Conservation (phyloP, 2,797 vertebrate genomes). For the Triplophysa yarkandensis region DNA sequence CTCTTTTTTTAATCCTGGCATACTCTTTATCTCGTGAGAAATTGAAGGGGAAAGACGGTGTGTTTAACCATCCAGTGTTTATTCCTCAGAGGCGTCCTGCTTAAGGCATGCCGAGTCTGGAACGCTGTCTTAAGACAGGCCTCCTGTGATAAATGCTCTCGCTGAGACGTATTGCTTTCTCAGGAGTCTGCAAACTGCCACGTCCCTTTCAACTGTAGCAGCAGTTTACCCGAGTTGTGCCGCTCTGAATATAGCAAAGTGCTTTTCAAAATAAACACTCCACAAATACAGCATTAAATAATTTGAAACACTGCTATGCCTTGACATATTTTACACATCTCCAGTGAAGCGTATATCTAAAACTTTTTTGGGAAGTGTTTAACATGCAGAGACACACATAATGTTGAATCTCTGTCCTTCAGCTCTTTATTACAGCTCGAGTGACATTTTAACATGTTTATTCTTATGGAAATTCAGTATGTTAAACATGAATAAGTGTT, state of each 20-base stretch:
- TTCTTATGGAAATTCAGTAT: conserved; percentile 18
- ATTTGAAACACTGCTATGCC: conserved; percentile 8
- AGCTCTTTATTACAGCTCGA: not conserved
- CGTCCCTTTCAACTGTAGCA: conserved; percentile 27
- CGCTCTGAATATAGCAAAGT: conserved; percentile 4
- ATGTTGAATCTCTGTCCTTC: not conserved
- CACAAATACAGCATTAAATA: not conserved
- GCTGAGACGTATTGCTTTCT: conserved; percentile 18
- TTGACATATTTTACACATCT: conserved; percentile 39
- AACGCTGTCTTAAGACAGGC: conserved; percentile 31
- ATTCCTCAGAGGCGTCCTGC: conserved; percentile 16
- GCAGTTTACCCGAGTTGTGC: not conserved
- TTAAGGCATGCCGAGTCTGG: not conserved
- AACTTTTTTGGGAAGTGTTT: not conserved
- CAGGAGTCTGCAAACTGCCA: conserved; percentile 26
- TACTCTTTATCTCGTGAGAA: conserved; percentile 13
- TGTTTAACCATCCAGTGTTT: conserved; percentile 27
- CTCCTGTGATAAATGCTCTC: conserved; percentile 6
- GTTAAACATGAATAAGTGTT: not conserved
- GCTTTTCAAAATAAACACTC: conserved; percentile 34
- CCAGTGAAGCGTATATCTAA: conserved; percentile 41
- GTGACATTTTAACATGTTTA: conserved; percentile 8
- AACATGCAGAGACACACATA: not conserved
- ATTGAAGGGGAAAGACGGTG: conserved; percentile 14
- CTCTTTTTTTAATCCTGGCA: not conserved